Evolutionary conservation across 2,888 invertebrate species (phyloP).

Genomic region (Chymomyza caudatula): DNA sequence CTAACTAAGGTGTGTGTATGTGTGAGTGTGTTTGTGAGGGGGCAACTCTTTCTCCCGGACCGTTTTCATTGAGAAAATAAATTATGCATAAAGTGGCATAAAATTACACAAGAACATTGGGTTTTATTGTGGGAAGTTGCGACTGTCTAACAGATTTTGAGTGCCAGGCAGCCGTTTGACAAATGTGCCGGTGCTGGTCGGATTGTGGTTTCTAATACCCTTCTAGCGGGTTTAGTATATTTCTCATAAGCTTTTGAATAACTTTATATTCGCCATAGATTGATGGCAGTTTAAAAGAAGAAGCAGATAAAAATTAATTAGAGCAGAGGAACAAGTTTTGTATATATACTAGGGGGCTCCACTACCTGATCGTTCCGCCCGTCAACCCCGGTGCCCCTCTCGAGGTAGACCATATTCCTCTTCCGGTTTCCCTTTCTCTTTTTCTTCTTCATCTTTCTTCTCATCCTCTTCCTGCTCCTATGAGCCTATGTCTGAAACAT

Average conservation of each 20-base stretch:
- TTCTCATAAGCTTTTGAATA: background rate
- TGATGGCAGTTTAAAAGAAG: too few species aligned
- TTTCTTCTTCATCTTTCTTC: too few species aligned
- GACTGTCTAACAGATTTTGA: conserved; percentile 39
- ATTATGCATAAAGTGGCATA: conserved; percentile 61
- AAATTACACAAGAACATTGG: conserved; percentile 41
- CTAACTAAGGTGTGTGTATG: background rate
- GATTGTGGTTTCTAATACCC: background rate
- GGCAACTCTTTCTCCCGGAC: background rate
- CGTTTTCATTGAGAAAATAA: conserved; percentile 57
- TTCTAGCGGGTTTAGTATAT: background rate
- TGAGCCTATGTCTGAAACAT: too few species aligned
- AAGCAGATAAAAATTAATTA: too few species aligned
- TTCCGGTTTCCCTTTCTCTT: too few species aligned
- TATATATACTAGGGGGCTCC: too few species aligned
- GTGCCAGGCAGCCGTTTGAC: background rate
- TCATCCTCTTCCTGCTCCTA: too few species aligned
- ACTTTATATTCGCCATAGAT: too few species aligned
- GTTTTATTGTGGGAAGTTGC: conserved; percentile 55
- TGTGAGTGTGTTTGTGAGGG: background rate
- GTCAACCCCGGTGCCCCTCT: too few species aligned
- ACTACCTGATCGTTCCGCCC: too few species aligned
- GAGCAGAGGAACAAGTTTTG: too few species aligned
- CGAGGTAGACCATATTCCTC: too few species aligned
- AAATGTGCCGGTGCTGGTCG: background rate